phyloP scores from a whole-genome alignment of 2,888 invertebrate species.

The Drosophila mimica region DNA sequence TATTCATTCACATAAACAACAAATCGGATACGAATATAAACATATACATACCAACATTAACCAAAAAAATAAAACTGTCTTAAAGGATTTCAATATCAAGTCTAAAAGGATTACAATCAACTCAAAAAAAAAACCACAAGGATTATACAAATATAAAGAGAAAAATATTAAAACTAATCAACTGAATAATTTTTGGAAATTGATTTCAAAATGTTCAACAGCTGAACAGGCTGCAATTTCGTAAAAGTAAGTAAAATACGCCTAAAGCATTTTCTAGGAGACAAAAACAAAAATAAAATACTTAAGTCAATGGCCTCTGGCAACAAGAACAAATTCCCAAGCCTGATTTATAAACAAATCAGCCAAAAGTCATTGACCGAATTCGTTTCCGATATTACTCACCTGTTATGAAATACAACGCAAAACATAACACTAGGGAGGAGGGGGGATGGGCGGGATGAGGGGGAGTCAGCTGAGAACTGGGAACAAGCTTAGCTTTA shows the following conservation, averaged over 20 bases:
- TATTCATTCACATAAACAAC: not conserved
- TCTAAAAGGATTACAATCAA: constrained; percentile 41
- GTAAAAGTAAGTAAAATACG: constrained; percentile 68
- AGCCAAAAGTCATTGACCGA: constrained; percentile 77
- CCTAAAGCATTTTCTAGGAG: constrained; percentile 49
- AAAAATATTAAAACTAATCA: constrained; percentile 19
- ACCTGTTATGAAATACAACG: constrained; percentile 76
- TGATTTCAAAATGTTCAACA: constrained; percentile 52
- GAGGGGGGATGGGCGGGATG: not conserved
- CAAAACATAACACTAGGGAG: constrained; percentile 26
- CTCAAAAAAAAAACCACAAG: constrained; percentile 36
- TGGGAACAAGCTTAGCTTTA: constrained; percentile 19
- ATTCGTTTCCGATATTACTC: constrained; percentile 79
- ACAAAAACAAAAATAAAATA: not conserved
- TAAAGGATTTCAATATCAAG: constrained; percentile 50
- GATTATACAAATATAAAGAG: constrained; percentile 39
- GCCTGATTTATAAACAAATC: constrained; percentile 77
- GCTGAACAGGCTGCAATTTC: constrained; percentile 62
- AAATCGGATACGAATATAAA: constrained; percentile 23
- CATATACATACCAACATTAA: constrained; percentile 28
- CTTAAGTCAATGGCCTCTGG: constrained; percentile 69
- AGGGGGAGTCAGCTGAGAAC: constrained; percentile 17
- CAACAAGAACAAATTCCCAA: constrained; percentile 70
- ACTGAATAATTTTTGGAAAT: constrained; percentile 23
- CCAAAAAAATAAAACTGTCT: constrained; percentile 49